Base-by-base conservation (phyloP, 1,140 invertebrate genomes). In the Hydropsyche tenuis region DNA sequence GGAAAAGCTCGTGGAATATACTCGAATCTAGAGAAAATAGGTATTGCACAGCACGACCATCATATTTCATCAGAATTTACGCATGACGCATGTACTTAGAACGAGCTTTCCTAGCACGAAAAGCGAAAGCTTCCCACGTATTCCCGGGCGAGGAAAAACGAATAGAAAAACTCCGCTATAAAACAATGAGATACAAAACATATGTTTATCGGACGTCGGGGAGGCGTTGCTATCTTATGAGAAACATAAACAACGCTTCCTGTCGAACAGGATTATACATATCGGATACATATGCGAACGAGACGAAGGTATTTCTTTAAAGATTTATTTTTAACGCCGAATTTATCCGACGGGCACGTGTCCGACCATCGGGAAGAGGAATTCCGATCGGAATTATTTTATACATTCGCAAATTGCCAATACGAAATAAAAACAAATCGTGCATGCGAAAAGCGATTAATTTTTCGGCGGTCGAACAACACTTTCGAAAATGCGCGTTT, bases 141-240 rank as follows among this genome's bases (percentile, higher is more conserved):
- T 1, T 12, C 45, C 6, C 11, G 46, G 42, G 22, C 9, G 18
- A 22, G 23, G 22, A 60, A 60, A 60, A 60, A 60, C 20, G 23
- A 23, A 22, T 25, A 60, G 56, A 60, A 60, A 27, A n/a, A 14
- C 23, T 9, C 56, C n/a, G 4, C 20, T 1, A 43, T 37, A 56
- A 70, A 70, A 70, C 68, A 56, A 70, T 56, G 37, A 70, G 68
- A 70, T 56, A 70, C 23, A 25, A 70, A 56, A 51, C 68, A 70
- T 23, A 70, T 70, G 68, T 70, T 51, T 37, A 46, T 66, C 43
- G 64, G 64, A 12, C 60, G 37, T 20, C 11, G 7, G 51, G 51
- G 42, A 22, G 23, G 4, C 25, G 68, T 27, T 70, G 42, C 46
- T 48, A 70, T 70, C 68, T 70, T 9, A 46, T 70, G 48, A 70